A percentile compares a stretch with the other conserved stretches of the same genome.
phyloP scores from a whole-genome alignment of 35 echinoderm and acorn worm species.

The Ptychodera flava region DNA sequence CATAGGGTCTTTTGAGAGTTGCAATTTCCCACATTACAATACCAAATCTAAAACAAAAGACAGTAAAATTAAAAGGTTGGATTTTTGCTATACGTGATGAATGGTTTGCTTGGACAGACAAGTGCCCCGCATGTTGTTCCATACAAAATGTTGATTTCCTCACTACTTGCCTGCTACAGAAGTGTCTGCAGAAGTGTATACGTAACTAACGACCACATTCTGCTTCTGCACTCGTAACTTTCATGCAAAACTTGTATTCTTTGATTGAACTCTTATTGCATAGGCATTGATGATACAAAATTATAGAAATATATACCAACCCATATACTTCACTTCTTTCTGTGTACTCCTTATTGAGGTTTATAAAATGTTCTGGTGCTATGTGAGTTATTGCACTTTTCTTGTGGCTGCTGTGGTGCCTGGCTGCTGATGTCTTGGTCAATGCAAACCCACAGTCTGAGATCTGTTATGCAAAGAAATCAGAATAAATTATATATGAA shows the following conservation, averaged over 20 bases:
- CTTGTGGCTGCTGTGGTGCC: neutral
- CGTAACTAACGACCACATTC: neutral
- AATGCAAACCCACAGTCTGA: neutral
- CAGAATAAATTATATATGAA: too few relatives aligned
- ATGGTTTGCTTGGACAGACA: neutral
- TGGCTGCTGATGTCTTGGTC: neutral
- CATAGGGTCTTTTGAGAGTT: neutral
- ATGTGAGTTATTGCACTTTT: neutral
- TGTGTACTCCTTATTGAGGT: neutral
- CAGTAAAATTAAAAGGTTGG: neutral
- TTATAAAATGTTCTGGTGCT: neutral
- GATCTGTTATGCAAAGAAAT: too few relatives aligned
- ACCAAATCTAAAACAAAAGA: neutral
- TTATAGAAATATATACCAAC: neutral
- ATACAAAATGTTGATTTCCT: neutral
- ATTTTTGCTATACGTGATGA: neutral
- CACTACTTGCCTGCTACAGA: neutral
- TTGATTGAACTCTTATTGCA: too few relatives aligned
- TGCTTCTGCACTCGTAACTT: too few relatives aligned
- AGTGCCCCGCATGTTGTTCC: neutral
- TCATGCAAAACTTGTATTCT: too few relatives aligned
- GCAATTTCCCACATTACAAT: neutral
- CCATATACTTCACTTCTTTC: neutral
- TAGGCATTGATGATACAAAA: too few relatives aligned
- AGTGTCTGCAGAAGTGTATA: neutral